These are phyloP conservation scores for Aporophyla lueneburgensis DNA, from an alignment of 2,888 invertebrate species.

Conservation along the genomic window DNA sequence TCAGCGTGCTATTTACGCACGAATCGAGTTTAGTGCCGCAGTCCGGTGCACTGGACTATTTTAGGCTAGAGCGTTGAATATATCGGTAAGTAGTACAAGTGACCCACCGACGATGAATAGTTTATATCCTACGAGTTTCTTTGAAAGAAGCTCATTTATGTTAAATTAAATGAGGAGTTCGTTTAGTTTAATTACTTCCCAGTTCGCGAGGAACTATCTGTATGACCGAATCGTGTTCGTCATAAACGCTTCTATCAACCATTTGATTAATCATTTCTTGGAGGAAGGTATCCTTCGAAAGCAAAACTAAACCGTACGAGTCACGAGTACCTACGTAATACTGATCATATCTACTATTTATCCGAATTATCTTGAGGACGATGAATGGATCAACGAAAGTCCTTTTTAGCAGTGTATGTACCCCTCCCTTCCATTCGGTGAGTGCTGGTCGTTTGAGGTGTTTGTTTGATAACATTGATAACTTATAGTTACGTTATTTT, in stretches of 20 bases:
- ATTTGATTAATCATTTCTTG: background rate
- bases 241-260: background rate
- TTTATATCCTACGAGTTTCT: constrained; percentile 3
- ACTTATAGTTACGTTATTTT: background rate
- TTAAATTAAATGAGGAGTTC: background rate
- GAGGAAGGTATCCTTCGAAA: background rate
- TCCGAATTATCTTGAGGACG: background rate
- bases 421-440: background rate
- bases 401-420: background rate
- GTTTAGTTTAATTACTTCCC: background rate
- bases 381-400: background rate
- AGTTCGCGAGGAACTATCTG: background rate
- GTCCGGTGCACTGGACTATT: constrained; percentile 33
- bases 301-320: background rate
- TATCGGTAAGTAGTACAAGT: constrained; percentile 10
- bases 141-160: background rate
- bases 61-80: background rate
- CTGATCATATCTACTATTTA: background rate
- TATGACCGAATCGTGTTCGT: background rate
- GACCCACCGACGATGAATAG: background rate
- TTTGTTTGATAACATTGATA: background rate
- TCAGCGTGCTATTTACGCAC: constrained; percentile 35
- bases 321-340: background rate
- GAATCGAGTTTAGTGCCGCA: constrained; percentile 24
- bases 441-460: background rate